Conservation (phyloP, 2,797 vertebrate genomes). For the Cryptoblepharus egeriae region DNA sequence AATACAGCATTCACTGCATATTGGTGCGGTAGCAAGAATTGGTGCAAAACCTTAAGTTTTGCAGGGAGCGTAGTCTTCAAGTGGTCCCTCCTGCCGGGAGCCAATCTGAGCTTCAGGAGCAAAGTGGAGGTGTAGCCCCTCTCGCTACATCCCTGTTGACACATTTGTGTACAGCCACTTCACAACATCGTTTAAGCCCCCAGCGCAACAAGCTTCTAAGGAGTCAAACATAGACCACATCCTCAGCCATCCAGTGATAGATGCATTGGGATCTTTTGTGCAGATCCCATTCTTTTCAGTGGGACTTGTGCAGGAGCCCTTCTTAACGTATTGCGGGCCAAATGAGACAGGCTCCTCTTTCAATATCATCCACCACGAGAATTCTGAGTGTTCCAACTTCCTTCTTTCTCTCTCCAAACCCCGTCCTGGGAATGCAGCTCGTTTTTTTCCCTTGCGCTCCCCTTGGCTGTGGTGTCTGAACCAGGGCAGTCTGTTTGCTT, state of each 20-base stretch:
- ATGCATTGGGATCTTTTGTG: not conserved
- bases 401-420: constrained; percentile 72
- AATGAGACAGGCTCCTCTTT: constrained; percentile 42
- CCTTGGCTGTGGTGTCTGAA: constrained; percentile 69
- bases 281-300: not conserved
- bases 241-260: not conserved
- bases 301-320: not conserved
- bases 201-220: not conserved
- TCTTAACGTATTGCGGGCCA: constrained; percentile 5
- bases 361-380: constrained; percentile 57
- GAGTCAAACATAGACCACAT: not conserved
- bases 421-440: constrained; percentile 68
- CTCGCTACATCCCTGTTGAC: too few species aligned
- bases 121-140: too few species aligned
- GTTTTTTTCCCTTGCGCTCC: constrained; percentile 58
- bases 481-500: constrained; percentile 73
- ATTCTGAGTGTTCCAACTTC: constrained; percentile 72
- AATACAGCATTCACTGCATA: too few species aligned
- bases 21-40: too few species aligned
- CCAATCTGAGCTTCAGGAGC: too few species aligned
- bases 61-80: too few species aligned
- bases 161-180: too few species aligned
- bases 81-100: too few species aligned
- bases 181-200: not conserved
- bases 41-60: too few species aligned